Conservation (phyloP, 2,888 invertebrate species). For the Plagiodera versicolora region DNA sequence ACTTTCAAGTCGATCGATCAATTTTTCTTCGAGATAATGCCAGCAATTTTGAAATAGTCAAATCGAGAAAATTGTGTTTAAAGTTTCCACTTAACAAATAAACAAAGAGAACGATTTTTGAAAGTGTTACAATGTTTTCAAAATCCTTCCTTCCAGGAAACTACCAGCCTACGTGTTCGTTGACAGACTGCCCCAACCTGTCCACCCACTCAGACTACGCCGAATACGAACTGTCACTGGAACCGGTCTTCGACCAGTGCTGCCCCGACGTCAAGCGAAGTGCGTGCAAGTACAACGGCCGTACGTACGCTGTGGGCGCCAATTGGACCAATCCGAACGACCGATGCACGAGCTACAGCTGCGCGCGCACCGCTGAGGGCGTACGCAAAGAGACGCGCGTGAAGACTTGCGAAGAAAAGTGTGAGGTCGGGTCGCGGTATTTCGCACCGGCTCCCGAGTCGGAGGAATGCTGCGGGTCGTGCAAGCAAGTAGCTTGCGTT, state of each 20-base stretch:
- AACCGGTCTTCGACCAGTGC: constrained; percentile 62
- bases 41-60: too few species aligned
- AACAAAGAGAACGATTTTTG: background rate
- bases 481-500: constrained; percentile 61
- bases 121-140: too few species aligned
- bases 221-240: constrained; percentile 61
- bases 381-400: constrained; percentile 59
- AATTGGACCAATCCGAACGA: constrained; percentile 59
- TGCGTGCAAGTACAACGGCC: constrained; percentile 60
- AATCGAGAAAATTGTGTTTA: too few species aligned
- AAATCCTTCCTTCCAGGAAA: constrained; percentile 40
- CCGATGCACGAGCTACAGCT: constrained; percentile 61
- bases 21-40: too few species aligned
- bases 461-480: constrained; percentile 66
- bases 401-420: constrained; percentile 59
- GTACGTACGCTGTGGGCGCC: constrained; percentile 59
- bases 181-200: constrained; percentile 58
- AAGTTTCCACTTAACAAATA: too few species aligned
- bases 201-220: constrained; percentile 53
- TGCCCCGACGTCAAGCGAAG: constrained; percentile 63
- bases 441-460: constrained; percentile 34
- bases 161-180: constrained; percentile 55
- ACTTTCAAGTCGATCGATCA: too few species aligned
- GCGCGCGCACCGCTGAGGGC: constrained; percentile 56
- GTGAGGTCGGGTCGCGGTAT: constrained; percentile 59